Conservation (phyloP, 2,797 vertebrate genomes). For the Eulemur albifrons region DNA sequence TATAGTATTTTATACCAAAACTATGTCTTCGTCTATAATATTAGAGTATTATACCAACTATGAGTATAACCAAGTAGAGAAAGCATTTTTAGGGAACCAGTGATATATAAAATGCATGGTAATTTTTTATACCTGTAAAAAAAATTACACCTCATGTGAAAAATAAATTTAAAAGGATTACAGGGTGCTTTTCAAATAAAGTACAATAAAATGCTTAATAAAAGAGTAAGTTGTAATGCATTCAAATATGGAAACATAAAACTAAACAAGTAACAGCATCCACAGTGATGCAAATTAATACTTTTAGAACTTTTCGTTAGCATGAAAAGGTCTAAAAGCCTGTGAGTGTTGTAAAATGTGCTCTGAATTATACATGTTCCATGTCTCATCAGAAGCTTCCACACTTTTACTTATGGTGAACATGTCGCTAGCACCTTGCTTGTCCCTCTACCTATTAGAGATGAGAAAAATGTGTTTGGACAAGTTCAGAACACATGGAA, state of each 20-base stretch:
- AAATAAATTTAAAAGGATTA: constrained; percentile 56
- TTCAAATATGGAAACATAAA: constrained; percentile 43
- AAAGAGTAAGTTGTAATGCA: background rate
- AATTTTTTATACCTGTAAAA: constrained; percentile 36
- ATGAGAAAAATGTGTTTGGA: background rate
- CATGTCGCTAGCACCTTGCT: background rate
- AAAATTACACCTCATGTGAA: constrained; percentile 29
- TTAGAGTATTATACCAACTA: background rate
- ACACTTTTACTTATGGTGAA: background rate
- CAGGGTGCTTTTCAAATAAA: constrained; percentile 52
- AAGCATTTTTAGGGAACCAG: constrained; percentile 44
- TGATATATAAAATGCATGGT: constrained; percentile 12
- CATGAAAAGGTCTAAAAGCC: background rate
- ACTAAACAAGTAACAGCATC: background rate
- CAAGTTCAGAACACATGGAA: background rate
- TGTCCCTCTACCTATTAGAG: background rate
- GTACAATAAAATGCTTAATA: constrained; percentile 37
- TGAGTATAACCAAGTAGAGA: background rate
- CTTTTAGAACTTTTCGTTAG: background rate
- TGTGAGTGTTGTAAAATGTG: background rate
- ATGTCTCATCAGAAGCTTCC: background rate
- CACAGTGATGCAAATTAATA: background rate
- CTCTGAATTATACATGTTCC: background rate
- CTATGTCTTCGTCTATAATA: background rate
- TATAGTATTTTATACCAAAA: background rate